A percentile compares a stretch with the other conserved stretches of the same genome.
Evolutionary conservation across 2,113 vertebrate species (phyloP).

Genomic region (Pseudorasbora parva): DNA sequence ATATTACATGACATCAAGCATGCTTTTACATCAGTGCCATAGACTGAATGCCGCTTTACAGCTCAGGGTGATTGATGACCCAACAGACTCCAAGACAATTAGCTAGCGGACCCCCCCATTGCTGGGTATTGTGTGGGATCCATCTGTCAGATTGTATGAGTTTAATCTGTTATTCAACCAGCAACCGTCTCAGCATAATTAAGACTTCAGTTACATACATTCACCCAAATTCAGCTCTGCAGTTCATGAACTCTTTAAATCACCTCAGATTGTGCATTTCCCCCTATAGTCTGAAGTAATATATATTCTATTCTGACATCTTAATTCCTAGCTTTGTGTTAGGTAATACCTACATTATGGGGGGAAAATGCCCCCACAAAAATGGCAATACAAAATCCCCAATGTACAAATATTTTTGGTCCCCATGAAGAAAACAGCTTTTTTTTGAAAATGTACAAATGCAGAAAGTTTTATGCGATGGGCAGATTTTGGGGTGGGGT

Average conservation of each 20-base stretch:
- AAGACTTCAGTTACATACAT: slow-evolving; percentile 60
- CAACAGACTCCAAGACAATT: slow-evolving; percentile 81
- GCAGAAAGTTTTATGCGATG: too few relatives aligned
- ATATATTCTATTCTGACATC: background rate
- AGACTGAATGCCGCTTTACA: slow-evolving; percentile 63
- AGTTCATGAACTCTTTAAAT: background rate
- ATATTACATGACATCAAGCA: slow-evolving; percentile 65
- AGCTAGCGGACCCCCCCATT: slow-evolving; percentile 68
- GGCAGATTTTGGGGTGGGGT: too few relatives aligned
- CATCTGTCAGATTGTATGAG: slow-evolving; percentile 67
- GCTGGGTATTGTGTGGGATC: slow-evolving; percentile 65
- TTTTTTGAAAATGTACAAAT: too few relatives aligned
- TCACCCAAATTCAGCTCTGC: slow-evolving; percentile 28
- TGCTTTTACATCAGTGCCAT: slow-evolving; percentile 75
- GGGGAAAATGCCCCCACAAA: too few relatives aligned
- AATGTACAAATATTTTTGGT: too few relatives aligned
- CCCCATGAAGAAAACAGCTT: too few relatives aligned
- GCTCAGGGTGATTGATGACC: slow-evolving; percentile 78
- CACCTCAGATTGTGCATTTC: background rate
- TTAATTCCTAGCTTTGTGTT: too few relatives aligned
- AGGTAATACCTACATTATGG: too few relatives aligned
- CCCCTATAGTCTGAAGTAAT: too few relatives aligned
- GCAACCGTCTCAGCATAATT: slow-evolving; percentile 71
- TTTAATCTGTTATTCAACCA: slow-evolving; percentile 77
- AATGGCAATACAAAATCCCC: too few relatives aligned